Evolutionary conservation across 2,797 vertebrate genomes (phyloP).

Genomic region (Chrysocyon brachyurus): DNA sequence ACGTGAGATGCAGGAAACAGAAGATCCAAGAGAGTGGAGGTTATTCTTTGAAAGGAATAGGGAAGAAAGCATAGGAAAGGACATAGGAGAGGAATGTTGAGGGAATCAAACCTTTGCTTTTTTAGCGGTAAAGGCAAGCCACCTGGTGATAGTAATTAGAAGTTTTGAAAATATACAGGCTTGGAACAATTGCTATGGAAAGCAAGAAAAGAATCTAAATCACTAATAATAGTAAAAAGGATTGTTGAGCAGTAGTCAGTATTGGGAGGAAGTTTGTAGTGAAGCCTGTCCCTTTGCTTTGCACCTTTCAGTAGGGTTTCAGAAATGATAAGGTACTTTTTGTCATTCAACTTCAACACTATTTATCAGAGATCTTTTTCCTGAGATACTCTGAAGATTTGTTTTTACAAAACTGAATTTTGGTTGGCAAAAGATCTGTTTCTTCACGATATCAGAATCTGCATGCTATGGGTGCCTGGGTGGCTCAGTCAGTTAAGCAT

Average conservation of each 20-base stretch:
- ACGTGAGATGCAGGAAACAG: not conserved
- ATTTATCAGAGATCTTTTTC: conserved; percentile 26
- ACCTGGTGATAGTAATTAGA: not conserved
- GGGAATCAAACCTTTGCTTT: not conserved
- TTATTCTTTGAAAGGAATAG: not conserved
- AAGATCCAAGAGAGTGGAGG: not conserved
- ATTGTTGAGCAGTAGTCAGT: not conserved
- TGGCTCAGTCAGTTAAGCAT: not conserved
- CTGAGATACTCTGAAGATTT: conserved; percentile 46
- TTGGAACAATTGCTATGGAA: not conserved
- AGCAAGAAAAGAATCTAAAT: not conserved
- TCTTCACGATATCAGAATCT: not conserved
- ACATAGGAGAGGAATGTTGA: not conserved
- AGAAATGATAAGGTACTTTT: not conserved
- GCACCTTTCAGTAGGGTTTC: not conserved
- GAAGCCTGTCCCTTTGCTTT: not conserved
- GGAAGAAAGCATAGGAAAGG: not conserved
- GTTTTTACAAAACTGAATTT: conserved; percentile 24
- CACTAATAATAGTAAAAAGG: not conserved
- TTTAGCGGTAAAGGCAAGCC: not conserved
- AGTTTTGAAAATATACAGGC: not conserved
- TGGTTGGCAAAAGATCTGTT: conserved; percentile 38
- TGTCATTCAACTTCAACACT: not conserved
- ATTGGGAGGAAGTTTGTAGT: not conserved
- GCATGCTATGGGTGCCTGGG: not conserved